Evolutionary conservation across 2,797 vertebrate genomes (phyloP).

Genomic region (Onychomys leucogaster): DNA sequence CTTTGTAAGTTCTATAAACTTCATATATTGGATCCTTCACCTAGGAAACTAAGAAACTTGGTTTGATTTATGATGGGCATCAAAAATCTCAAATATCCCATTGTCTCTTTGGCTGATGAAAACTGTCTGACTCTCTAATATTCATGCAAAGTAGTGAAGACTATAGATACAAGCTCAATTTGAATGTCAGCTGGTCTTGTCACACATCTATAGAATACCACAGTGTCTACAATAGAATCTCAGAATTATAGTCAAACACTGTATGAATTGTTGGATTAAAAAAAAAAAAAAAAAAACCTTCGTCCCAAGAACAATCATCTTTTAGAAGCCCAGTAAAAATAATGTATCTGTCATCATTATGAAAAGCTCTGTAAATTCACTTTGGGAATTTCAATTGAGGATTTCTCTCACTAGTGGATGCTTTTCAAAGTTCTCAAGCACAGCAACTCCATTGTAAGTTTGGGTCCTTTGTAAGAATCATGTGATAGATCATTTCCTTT

Average conservation of each 20-base stretch:
- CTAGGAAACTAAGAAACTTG: not conserved
- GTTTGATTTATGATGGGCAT: not conserved
- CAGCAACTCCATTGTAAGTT: not conserved
- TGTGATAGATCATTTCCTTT: not conserved
- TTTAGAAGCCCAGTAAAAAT: conserved; percentile 23
- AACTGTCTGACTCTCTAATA: not conserved
- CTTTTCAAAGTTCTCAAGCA: conserved; percentile 4
- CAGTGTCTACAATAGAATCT: not conserved
- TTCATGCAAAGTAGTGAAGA: not conserved
- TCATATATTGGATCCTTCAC: not conserved
- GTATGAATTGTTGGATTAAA: not conserved
- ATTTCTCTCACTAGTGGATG: not conserved
- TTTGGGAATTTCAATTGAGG: not conserved
- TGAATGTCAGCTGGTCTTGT: not conserved
- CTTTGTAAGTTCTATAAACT: not conserved
- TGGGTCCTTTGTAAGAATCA: not conserved
- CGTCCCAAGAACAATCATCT: not conserved
- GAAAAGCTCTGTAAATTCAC: conserved; percentile 21
- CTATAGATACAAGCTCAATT: not conserved
- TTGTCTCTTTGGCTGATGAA: not conserved
- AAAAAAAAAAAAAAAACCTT: not conserved
- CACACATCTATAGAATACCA: not conserved
- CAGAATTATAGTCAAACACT: not conserved
- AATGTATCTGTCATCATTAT: not conserved
- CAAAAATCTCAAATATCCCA: not conserved